Evolutionary conservation across 2,113 vertebrate species (phyloP).

Genomic region (Perca flavescens): DNA sequence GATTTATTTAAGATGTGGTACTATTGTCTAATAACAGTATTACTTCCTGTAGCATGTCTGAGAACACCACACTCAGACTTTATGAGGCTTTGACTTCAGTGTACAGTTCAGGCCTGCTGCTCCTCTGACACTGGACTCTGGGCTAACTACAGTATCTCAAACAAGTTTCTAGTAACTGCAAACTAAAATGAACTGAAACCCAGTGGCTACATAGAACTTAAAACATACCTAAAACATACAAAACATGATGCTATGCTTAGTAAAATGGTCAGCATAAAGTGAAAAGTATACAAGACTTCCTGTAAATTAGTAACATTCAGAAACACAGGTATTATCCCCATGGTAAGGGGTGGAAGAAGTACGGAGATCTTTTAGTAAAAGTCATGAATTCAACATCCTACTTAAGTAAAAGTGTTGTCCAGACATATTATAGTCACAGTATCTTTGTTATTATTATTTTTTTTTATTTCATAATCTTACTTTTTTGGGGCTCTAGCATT

Average conservation of each 20-base stretch:
- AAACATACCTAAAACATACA: not conserved
- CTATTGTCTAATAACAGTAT: too few relatives aligned
- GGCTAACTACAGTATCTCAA: not conserved
- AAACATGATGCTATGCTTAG: not conserved
- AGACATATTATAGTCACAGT: too few relatives aligned
- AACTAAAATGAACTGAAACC: not conserved
- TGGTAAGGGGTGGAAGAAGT: not conserved
- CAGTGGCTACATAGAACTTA: not conserved
- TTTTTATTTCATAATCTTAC: not conserved
- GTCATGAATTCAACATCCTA: not conserved
- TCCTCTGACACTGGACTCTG: not conserved
- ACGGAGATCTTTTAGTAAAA: not conserved
- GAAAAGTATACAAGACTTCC: not conserved
- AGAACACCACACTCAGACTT: not conserved
- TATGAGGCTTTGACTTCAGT: not conserved
- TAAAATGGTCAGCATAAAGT: not conserved
- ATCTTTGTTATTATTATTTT: too few relatives aligned
- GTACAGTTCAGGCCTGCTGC: not conserved
- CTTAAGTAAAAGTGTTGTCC: not conserved
- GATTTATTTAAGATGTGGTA: not conserved
- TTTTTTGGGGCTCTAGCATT: not conserved
- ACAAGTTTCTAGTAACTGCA: not conserved
- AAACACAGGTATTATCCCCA: not conserved
- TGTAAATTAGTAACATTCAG: not conserved
- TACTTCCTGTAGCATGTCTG: not conserved